Evolutionary conservation across 2,797 vertebrate genomes (phyloP), one percentile per base, ranked within the genome.

Genomic region (Cynodonichthys magdalenae): DNA sequence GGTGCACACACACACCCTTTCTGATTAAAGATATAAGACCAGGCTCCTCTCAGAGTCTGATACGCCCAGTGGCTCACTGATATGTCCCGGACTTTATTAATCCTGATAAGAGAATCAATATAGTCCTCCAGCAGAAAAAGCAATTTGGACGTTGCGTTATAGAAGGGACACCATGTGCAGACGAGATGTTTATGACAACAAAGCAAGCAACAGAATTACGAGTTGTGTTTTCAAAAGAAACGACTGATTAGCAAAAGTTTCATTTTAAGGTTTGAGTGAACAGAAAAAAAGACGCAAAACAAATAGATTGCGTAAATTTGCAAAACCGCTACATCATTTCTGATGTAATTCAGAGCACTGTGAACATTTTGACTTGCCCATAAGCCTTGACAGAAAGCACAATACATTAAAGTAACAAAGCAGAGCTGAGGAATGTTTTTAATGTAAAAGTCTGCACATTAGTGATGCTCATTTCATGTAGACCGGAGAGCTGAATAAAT

Each of bases 91-190:
- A 71, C 76, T 75, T 84, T 89, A 90, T 90, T 87, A 87, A 83
- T 74, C 69, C 59, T 71, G 88, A 89, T 88, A 89, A 84, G 74
- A 67, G 49, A 80, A 78, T 85, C 71, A 83, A 89, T 86, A 81
- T 66, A 50, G 60, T 71, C 61, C 55, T 49, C 52, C 66, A 73
- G 69, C 62, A 28, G 41, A 64, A 59, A 50, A 51, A 59, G 47
- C 17, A 3, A 59, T 74, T 42, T 45, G 60, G 52, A 70, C 58
- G 68, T 69, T 52, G 29, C 64, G 51, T 41, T 41, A 31, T 57
- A 45, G 34, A n/a, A 64, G 54, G 70, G 31, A 59, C 55, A 57
- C 63, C 19, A 45, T 59, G 53, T 63, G 52, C 64, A 48, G 57
- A 68, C 52, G 42, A 31, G 29, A 69, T 53, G 36, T 53, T 18